Evolutionary conservation across 2,888 invertebrate genomes (phyloP), one percentile per base, ranked within the genome.

Genomic region (Eupithecia centaureata): DNA sequence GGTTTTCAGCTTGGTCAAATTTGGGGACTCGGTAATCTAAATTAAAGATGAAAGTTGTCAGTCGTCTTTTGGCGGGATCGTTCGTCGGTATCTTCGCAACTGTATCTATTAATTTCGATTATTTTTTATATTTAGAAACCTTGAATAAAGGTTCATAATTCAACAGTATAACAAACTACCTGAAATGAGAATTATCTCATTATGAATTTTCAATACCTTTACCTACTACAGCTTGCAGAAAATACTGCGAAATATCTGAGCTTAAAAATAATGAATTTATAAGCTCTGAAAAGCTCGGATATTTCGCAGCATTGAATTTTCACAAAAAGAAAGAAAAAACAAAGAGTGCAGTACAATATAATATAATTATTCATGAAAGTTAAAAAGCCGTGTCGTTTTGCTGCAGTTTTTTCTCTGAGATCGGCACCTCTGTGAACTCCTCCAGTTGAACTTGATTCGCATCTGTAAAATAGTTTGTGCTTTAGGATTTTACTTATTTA

Each of bases 391-490:
- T 80, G 65, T 84, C 82, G 33, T 73, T 70, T 54, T 82, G 81
- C 27, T 35, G 58, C 2, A 35, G 28, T 32, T 77, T 65, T 67
- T 70, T 76, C 35, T 73, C 76, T 18, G 73, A 75, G 15, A 70
- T 72, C 47, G 78, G 80, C 1, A 72, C 68, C 5, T 76, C 75
- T 4, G 76, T 79, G 25, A 80, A 77, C 15, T 86, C 86, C 33
- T 85, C 81, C 22, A 89, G 65, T 67, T 88, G 88, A n/a, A 90
- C 73, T 60, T 85, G 83, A 62, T 82, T 79, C 8, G 78, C 76
- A 71, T 85, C 91, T 91, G 86, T 38, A 64, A 67, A 12, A 57
- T 13, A 22, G 22, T 57, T 10, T 32, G n/a, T 57, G 13, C 1
- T 33, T 32, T 57, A 57, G 32, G 18, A 57, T n/a, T 2, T 15